Base-by-base conservation (phyloP, 1,140 invertebrate species). In the Harlomillsia oculata region DNA sequence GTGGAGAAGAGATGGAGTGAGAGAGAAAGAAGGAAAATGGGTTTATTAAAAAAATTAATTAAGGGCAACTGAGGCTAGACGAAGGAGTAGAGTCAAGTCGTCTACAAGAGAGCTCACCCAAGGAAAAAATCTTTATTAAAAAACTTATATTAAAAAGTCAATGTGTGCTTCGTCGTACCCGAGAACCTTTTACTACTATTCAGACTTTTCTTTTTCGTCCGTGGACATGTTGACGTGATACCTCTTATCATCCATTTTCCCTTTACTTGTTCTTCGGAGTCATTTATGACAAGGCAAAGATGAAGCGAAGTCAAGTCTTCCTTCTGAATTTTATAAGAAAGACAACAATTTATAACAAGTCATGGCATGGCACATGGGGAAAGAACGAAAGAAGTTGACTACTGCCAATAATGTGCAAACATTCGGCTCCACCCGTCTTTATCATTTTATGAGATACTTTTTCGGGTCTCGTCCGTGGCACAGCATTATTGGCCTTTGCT, bases 41-140 rank as follows among this genome's bases (percentile, higher is more conserved):
- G 39, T 58, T 58, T 58, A 58, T 58, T 57, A 50, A 58, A 58
- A 58, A 58, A 52, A 58, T 58, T 58, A 58, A 58, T 58, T 58
- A 58, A 58, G 43, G 30, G 45, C 6, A 48, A 48, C 28, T 48
- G 26, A 37, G 39, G 32, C 20, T n/a, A 39, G 34, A 25, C 36
- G 48, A 36, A 14, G 34, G 28, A 50, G 48, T 32, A 6, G n/a
- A 48, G 45, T 37, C 18, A 50, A 50, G 34, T 37, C 23, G 39
- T 30, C 36, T 39, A 21, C 16, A 28, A 37, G 36, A 50, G 48
- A 23, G 48, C 34, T 50, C 32, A 50, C 20, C 48, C 23, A 20
- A 50, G 34, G 34, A 50, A 50, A 39, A 50, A 50, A 37, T 50
- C 34, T 50, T 50, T 50, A 50, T 50, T 50, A 50, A 50, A 50